phyloP scores from a whole-genome alignment of 1,140 invertebrate species.

The Lasaia peninsularis region DNA sequence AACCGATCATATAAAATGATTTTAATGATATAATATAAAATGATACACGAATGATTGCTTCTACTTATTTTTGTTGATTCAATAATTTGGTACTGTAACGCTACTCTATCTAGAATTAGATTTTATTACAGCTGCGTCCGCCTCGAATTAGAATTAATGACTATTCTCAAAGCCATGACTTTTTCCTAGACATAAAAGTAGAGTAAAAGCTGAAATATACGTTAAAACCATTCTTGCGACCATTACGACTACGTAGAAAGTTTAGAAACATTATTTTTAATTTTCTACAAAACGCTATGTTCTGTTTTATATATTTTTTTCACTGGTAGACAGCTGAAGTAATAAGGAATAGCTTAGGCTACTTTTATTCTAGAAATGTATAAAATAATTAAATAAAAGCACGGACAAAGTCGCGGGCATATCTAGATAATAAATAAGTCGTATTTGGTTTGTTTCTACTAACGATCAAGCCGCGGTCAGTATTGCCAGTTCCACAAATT shows the following conservation, averaged over 20 bases:
- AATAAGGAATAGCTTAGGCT: too few species aligned
- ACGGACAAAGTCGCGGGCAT: too few species aligned
- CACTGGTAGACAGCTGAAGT: too few species aligned
- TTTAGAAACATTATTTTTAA: too few species aligned
- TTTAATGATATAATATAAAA: too few species aligned
- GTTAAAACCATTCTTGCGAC: neutral
- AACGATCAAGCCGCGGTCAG: conserved; percentile 13
- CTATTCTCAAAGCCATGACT: neutral
- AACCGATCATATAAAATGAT: too few species aligned
- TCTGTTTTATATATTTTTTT: too few species aligned
- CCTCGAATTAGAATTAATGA: neutral
- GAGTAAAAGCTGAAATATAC: neutral
- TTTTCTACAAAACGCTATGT: too few species aligned
- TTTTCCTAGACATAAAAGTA: neutral
- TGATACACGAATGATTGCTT: neutral
- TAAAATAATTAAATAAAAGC: too few species aligned
- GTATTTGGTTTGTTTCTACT: neutral
- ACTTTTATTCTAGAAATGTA: too few species aligned
- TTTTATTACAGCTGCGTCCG: neutral
- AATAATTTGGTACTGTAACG: too few species aligned
- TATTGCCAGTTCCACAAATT: conserved; percentile 41
- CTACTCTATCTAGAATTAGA: neutral
- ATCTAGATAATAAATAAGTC: neutral
- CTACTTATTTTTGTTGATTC: neutral
- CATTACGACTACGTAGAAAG: too few species aligned